Evolutionary conservation across 2,888 invertebrate species (phyloP).

Genomic region (Cryptocephalus primarius): DNA sequence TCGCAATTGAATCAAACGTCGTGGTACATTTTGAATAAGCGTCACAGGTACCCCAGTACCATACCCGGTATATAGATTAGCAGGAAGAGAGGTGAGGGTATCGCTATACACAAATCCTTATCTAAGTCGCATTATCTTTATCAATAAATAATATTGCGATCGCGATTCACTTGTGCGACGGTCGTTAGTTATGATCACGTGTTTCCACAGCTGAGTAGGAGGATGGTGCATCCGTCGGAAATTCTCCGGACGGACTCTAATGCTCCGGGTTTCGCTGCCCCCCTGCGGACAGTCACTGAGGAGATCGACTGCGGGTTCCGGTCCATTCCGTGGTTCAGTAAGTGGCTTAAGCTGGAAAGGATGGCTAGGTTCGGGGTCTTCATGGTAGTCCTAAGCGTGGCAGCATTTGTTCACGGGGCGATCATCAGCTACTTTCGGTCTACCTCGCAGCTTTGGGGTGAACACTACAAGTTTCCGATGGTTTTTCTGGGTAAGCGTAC

Average conservation of each 20-base stretch:
- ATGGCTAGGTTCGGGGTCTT: conserved; percentile 40
- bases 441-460: conserved; percentile 40
- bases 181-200: too few relatives aligned
- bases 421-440: conserved; percentile 40
- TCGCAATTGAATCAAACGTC: too few relatives aligned
- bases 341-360: conserved; percentile 35
- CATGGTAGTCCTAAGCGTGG: conserved; percentile 33
- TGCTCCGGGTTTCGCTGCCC: conserved; percentile 25
- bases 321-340: conserved; percentile 33
- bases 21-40: too few relatives aligned
- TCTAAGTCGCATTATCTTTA: background rate
- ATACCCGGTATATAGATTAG: too few relatives aligned
- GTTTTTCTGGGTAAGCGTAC: conserved; percentile 35
- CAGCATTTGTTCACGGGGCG: conserved; percentile 38
- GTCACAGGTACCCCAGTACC: too few relatives aligned
- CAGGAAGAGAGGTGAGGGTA: too few relatives aligned
- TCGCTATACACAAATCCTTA: background rate
- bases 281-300: conserved; percentile 20
- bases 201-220: too few relatives aligned
- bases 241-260: conserved; percentile 28
- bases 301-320: conserved; percentile 42
- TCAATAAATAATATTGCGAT: background rate
- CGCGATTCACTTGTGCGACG: too few relatives aligned
- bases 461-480: conserved; percentile 36
- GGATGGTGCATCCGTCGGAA: conserved; percentile 30